These are phyloP conservation scores for Megaceryle maxima DNA, from an alignment of 2,113 vertebrate genomes.

Conservation along the genomic window DNA sequence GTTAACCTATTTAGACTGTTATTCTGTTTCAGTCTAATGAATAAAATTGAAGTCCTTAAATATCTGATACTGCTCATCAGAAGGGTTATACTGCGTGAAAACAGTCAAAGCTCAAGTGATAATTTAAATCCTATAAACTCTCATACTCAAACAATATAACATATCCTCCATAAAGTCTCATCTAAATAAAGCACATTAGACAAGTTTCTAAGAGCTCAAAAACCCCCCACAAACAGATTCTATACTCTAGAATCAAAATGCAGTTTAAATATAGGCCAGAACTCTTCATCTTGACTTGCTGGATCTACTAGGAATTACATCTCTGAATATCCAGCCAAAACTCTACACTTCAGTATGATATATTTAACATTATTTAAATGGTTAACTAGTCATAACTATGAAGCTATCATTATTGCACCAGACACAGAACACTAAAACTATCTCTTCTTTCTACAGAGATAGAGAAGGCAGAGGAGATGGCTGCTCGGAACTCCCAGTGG, in stretches of 20 bases:
- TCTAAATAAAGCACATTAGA: not conserved
- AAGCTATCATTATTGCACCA: not conserved
- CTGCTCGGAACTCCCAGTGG: not conserved
- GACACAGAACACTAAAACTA: not conserved
- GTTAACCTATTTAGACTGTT: not conserved
- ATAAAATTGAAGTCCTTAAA: not conserved
- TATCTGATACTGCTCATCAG: not conserved
- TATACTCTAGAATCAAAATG: not conserved
- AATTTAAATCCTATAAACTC: not conserved
- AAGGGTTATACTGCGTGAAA: not conserved
- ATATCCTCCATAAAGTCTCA: not conserved
- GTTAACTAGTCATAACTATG: not conserved
- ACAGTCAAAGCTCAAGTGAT: not conserved
- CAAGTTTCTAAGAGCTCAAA: not conserved
- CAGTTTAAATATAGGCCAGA: not conserved
- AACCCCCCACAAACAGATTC: not conserved
- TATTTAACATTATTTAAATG: not conserved
- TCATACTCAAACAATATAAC: not conserved
- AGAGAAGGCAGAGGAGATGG: not conserved
- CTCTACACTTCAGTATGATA: not conserved
- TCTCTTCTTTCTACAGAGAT: not conserved
- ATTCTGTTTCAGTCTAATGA: not conserved
- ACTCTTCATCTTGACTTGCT: not conserved
- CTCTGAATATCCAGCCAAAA: not conserved
- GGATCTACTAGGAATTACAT: not conserved